phyloP scores from a whole-genome alignment of 1,140 invertebrate genomes.

The Campodea augens region DNA sequence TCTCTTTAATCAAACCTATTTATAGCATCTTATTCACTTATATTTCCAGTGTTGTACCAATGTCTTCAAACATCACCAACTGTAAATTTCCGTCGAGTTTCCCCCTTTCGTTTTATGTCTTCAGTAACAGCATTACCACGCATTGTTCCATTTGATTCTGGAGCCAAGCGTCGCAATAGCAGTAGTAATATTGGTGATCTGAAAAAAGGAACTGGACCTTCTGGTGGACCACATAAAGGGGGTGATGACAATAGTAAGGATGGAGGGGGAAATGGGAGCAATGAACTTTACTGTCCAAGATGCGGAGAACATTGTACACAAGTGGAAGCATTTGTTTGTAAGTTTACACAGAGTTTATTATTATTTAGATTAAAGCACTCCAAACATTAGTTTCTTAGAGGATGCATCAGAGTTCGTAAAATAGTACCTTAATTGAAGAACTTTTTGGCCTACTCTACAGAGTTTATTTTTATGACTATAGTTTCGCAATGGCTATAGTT shows the following conservation, averaged over 20 bases:
- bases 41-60: no score
- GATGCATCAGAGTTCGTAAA: neutral
- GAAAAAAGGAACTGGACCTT: constrained; percentile 8
- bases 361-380: neutral
- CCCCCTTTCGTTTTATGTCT: no score
- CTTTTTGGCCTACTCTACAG: neutral
- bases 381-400: neutral
- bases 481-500: no score
- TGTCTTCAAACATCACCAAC: no score
- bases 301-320: constrained; percentile 90
- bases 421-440: neutral
- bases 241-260: constrained; percentile 19
- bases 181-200: constrained; percentile 8
- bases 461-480: neutral
- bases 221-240: constrained; percentile 5
- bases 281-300: constrained; percentile 67
- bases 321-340: constrained; percentile 89
- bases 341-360: constrained; percentile 22
- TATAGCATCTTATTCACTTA: no score
- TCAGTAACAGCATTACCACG: neutral
- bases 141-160: constrained; percentile 7
- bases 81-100: no score
- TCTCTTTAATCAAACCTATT: no score
- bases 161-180: constrained; percentile 10
- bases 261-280: constrained; percentile 21